Base-by-base conservation (phyloP, 2,113 vertebrate species). In the Aepyceros melampus region DNA sequence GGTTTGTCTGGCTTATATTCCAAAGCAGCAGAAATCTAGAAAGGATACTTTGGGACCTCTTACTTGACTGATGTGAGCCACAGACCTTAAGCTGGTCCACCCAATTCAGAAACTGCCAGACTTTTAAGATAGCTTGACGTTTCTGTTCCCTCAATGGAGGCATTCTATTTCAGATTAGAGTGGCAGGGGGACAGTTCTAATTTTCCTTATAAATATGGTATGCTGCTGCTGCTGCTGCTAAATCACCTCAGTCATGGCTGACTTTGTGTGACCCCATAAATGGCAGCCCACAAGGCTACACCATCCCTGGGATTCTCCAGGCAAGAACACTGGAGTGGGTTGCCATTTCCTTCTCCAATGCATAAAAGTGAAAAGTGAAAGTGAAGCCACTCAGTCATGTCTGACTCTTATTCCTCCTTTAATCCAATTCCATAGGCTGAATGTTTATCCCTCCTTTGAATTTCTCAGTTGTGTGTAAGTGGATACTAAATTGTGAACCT, bases 161-260 rank as follows among this genome's bases (percentile, higher is more conserved):
- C 7, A 25, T 3, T 85, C 27, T 29, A 87, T 82, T 96, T 87
- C 45, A 45, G 60, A 71, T 82, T 23, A 64, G 33, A 56, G 16
- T 25, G 19, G 23, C 40, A 2, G 33, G 43, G 27, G 12, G 3
- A 27, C 7, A 49, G 36, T 33, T 25, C 5, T 49, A 4, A n/a
- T 67, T 43, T 84, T 82, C 33, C 23, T 55, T 78, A 25, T 71
- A 60, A 27, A 12, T 29, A 33, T 49, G 53, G 29, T 4, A 16
- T 64, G 29, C 67, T 12, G 19, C n/a, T 40, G 64, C 64, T 36
- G n/a, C 17, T 36, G 64, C n/a, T 71, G 64, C n/a, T 71, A 71
- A 71, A 6, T 71, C 2, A 0, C n/a, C 40, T 40, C 67, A 40
- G 2, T 40, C 0, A 0, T 71, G 19, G 6, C n/a, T 0, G 1